Evolutionary conservation across 2,113 vertebrate species (phyloP).

Genomic region (Crypturellus undulatus): DNA sequence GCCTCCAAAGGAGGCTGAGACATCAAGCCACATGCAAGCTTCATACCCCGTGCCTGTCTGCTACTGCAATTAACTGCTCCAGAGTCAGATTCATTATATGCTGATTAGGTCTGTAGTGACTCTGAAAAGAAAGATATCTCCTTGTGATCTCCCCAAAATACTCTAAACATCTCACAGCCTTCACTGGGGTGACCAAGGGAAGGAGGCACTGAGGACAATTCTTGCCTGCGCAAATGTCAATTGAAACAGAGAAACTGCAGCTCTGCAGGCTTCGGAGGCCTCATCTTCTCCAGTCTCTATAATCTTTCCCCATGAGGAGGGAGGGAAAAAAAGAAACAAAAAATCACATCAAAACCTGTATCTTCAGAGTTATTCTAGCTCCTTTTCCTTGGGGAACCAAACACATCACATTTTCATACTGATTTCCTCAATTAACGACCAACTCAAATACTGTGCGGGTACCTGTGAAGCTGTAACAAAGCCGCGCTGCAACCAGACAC

Average conservation of each 20-base stretch:
- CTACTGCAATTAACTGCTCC: not conserved
- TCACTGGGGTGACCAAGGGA: not conserved
- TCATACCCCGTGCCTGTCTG: rapidly evolving
- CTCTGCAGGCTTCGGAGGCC: not conserved
- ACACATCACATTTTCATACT: not conserved
- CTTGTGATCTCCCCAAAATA: not conserved
- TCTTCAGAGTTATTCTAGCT: not conserved
- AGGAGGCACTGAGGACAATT: not conserved
- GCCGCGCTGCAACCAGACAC: not conserved
- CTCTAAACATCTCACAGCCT: not conserved
- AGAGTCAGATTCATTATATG: not conserved
- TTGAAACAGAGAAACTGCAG: not conserved
- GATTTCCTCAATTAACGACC: conserved; percentile 20
- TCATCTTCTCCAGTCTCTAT: not conserved
- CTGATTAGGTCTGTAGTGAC: not conserved
- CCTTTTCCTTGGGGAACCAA: not conserved
- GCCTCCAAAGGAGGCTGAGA: not conserved
- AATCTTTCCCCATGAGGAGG: not conserved
- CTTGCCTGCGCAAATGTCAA: not conserved
- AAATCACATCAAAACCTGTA: not conserved
- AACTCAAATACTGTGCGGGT: not conserved
- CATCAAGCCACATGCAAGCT: rapidly evolving
- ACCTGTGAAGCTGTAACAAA: conserved; percentile 3
- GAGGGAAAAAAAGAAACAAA: not conserved
- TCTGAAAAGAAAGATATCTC: not conserved